These are phyloP conservation scores for Subanguina moxae DNA, from an alignment of 1,140 invertebrate genomes.

Conservation along the genomic window DNA sequence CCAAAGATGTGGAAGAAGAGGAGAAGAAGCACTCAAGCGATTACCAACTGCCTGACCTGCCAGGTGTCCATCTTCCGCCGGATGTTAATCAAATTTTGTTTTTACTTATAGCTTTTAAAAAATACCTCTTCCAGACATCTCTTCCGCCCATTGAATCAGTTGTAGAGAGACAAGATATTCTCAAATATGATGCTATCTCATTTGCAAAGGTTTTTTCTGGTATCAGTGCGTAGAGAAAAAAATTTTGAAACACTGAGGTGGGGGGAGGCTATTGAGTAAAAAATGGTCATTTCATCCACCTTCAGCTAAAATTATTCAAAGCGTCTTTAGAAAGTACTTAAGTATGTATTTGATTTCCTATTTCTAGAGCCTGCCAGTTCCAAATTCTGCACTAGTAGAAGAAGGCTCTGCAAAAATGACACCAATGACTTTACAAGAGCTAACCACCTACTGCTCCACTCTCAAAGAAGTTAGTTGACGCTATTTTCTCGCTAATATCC, in stretches of 20 bases:
- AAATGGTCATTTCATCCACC: no score
- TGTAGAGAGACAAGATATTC: not conserved
- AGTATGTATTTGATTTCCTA: no score
- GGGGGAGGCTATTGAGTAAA: no score
- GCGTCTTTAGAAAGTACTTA: no score
- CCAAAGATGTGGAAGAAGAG: not conserved
- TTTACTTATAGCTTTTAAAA: not conserved
- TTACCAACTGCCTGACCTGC: not conserved
- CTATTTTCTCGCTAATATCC: not conserved
- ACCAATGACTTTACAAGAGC: no score
- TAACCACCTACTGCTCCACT: no score
- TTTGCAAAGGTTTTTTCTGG: not conserved
- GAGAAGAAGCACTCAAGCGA: not conserved
- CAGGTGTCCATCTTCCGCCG: not conserved
- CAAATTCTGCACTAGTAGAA: constrained; percentile 7
- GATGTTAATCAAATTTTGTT: not conserved
- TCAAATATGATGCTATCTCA: not conserved
- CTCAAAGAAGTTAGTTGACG: not conserved
- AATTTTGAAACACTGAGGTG: no score
- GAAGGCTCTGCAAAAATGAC: not conserved
- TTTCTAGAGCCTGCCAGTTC: constrained; percentile 13
- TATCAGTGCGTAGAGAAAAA: no score
- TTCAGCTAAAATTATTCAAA: no score
- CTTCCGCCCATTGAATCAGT: not conserved
- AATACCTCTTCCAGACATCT: not conserved